These are phyloP conservation scores for Steromphala cineraria DNA, from an alignment of 2,888 invertebrate species.

Conservation along the genomic window DNA sequence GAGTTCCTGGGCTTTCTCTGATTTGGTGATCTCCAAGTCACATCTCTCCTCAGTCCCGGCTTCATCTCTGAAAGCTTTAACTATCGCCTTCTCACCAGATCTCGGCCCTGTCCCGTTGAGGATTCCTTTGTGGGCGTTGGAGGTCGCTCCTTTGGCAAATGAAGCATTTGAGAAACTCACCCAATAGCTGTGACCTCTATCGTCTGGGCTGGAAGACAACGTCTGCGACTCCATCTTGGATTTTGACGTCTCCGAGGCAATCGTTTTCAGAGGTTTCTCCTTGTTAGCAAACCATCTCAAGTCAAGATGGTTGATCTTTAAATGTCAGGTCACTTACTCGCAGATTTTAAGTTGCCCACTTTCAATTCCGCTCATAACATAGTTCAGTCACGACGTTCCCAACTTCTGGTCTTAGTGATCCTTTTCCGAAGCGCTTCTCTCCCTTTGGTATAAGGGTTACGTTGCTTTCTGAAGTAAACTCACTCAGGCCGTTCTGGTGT, in stretches of 20 bases:
- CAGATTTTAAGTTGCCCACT: no score
- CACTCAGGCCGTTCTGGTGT: neutral
- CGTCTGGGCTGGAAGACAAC: neutral
- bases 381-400: neutral
- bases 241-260: neutral
- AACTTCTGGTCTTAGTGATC: neutral
- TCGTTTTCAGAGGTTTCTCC: no score
- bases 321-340: no score
- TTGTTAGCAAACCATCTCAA: no score
- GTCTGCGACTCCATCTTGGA: slow-evolving; percentile 7
- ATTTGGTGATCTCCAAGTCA: neutral
- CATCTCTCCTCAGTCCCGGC: neutral
- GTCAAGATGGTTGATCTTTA: no score
- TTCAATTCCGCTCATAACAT: neutral
- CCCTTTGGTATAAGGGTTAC: neutral
- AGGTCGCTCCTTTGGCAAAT: neutral
- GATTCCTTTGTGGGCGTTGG: neutral
- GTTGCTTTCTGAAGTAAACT: neutral
- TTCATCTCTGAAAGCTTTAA: neutral
- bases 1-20: neutral
- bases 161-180: neutral
- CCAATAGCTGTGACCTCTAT: neutral
- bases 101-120: neutral
- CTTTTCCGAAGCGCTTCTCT: neutral
- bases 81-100: neutral